Evolutionary conservation across 1,140 invertebrate genomes (phyloP).

Genomic region (Trichonephila clavata): DNA sequence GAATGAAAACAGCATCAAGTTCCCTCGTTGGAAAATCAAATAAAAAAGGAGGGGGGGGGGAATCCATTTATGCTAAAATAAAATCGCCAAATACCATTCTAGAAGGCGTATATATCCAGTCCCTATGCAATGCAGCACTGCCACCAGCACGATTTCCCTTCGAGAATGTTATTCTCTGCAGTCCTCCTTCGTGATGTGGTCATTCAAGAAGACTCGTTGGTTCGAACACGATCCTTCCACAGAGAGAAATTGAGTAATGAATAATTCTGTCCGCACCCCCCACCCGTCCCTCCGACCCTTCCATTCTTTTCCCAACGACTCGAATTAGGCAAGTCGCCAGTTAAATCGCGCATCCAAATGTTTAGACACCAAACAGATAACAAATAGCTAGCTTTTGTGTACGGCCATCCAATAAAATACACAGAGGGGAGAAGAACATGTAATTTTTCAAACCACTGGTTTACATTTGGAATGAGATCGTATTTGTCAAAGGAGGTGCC

Average conservation of each 20-base stretch:
- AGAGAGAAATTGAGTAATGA: constrained; percentile 41
- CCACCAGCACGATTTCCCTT: neutral
- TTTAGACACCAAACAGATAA: constrained; percentile 42
- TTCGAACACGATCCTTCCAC: constrained; percentile 12
- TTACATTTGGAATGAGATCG: constrained; percentile 35
- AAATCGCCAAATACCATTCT: neutral
- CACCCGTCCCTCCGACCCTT: neutral
- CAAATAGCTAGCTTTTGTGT: neutral
- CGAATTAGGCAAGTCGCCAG: constrained; percentile 61
- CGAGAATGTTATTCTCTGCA: too few relatives aligned
- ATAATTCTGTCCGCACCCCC: neutral
- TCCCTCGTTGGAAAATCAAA: neutral
- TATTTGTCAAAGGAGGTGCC: constrained; percentile 11
- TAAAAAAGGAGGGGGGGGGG: neutral
- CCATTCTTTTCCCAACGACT: neutral
- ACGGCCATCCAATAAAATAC: constrained; percentile 11
- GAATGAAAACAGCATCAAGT: too few relatives aligned
- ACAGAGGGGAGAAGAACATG: neutral
- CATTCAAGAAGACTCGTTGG: neutral
- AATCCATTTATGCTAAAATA: neutral
- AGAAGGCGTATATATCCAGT: neutral
- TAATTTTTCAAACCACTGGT: constrained; percentile 33
- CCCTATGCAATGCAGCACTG: neutral
- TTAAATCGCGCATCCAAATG: constrained; percentile 55
- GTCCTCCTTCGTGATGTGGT: neutral